Base-by-base conservation (phyloP, 2,888 invertebrate genomes). In the Chalcosyrphus nemorum region DNA sequence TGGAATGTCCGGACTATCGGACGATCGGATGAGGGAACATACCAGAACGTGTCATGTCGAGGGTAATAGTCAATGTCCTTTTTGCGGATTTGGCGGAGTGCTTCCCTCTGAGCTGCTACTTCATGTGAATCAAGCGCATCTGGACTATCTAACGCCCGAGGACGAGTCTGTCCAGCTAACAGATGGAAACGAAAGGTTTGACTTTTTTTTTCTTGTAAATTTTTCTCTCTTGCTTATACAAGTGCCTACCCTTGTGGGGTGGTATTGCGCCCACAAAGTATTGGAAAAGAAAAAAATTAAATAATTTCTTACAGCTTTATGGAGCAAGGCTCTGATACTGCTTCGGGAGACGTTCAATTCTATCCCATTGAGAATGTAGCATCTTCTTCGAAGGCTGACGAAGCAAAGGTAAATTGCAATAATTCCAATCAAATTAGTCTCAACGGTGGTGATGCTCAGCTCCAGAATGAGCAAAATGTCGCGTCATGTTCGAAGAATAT, bases 91-190 rank as follows among this genome's bases (percentile, higher is more conserved):
- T 86, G 94, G 94, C 13, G 94, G 94, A 82, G 94, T 95, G 50
- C 94, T 95, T 9, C 94, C 95, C 17, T 94, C 95, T 4, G 96
- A 96, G 88, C 94, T 97, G 88, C 92, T 95, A 85, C 92, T 95
- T 1, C 97, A 97, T 89, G 96, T 97, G 1, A 96, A 96, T 90
- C 94, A 95, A 87, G 96, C 95, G n/a, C 97, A 97, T 91, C 93
- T 96, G 86, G 96, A 96, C 89, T 96, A 95, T 89, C 91, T 96
- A 59, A 96, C 96, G 50, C 96, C 96, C 0, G 96, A 96, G 89
- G 93, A 95, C 82, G 96, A 96, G 89, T 92, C 94, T 86, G 94
- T 95, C 93, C 94, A 95, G 27, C 96, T 96, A 87, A 95, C 96
- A 86, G 96, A 96, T 90, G 95, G 96, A 87, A 93, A 93, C 87